Base-by-base conservation (phyloP, 2,113 vertebrate genomes). In the Smithornis capensis region DNA sequence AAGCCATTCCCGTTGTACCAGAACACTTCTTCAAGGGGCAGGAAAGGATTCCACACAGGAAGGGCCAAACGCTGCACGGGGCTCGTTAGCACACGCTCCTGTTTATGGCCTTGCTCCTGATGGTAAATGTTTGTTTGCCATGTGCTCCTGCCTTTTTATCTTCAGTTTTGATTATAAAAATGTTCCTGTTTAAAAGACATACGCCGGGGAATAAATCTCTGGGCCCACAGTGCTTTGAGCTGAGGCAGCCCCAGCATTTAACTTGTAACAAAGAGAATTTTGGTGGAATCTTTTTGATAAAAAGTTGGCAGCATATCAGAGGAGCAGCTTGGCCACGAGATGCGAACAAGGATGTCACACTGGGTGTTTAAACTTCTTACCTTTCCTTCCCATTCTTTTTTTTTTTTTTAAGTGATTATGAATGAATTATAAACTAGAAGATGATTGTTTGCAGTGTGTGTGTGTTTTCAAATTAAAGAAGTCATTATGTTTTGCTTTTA, bases 131-230 rank as follows among this genome's bases (percentile, higher is more conserved):
- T 94, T 86, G 64, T 77, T 49, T 14, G 83, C 42, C 79, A 1
- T 38, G 86, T 77, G 85, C 17, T 63, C 16, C 24, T 74, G 83
- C 83, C 83, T 84, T 96, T 91, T 91, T 19, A 88, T 93, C 93
- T 83, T 40, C 79, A 37, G 78, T 2, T 95, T 65, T 86, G 90
- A 80, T 90, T 95, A 95, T 45, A 81, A 63, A 83, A 83, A 74
- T 33, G 92, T 96, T 95, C 87, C 93, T 95, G 87, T 96, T 97
- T 93, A 64, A 77, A 83, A 73, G 82, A 77, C 55, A 10, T 10
- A 42, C 1, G 0, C 83, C 57, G 55, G 62, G 65, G 77, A 92
- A 89, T 91, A 31, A 75, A 84, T 19, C 83, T 50, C 27, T 4
- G 47, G 60, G 83, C 89, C 64, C 28, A 4, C 52, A 33, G 76